A percentile compares a stretch with the other conserved stretches of the same genome.
phyloP scores from a whole-genome alignment of 2,113 vertebrate genomes.

The Hystrix brachyura region DNA sequence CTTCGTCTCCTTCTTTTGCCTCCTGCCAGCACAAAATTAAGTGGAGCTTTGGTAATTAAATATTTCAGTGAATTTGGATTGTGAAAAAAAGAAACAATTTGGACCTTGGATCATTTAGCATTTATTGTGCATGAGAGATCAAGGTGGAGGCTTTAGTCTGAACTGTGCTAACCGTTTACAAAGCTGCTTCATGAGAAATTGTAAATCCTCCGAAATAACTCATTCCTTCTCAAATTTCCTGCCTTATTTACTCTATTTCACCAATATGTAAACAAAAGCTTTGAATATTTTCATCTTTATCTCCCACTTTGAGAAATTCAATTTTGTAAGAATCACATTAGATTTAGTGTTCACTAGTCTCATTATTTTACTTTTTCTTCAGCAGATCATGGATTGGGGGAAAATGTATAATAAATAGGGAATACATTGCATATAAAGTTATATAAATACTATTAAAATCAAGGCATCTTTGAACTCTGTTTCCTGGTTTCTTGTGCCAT shows the following conservation, averaged over 20 bases:
- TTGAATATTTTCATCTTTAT: neutral
- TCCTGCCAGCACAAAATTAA: slow-evolving; percentile 57
- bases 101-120: slow-evolving; percentile 60
- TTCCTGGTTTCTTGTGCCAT: neutral
- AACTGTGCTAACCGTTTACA: slow-evolving; percentile 32
- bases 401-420: neutral
- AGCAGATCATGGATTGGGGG: neutral
- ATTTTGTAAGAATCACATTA: slow-evolving; percentile 6
- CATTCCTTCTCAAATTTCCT: neutral
- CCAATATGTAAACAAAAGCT: neutral
- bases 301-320: neutral
- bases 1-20: slow-evolving; percentile 40
- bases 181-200: slow-evolving; percentile 54
- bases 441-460: neutral
- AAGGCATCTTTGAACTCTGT: neutral
- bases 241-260: slow-evolving; percentile 1
- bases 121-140: slow-evolving; percentile 49
- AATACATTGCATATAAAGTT: neutral
- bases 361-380: slow-evolving; percentile 29
- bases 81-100: slow-evolving; percentile 59
- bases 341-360: neutral
- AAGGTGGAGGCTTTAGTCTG: slow-evolving; percentile 63
- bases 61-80: slow-evolving; percentile 67
- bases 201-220: slow-evolving; percentile 26
- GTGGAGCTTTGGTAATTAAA: slow-evolving; percentile 60